These are phyloP conservation scores for Drosophila subobscura DNA, from an alignment of 1,140 invertebrate genomes.

Conservation along the genomic window DNA sequence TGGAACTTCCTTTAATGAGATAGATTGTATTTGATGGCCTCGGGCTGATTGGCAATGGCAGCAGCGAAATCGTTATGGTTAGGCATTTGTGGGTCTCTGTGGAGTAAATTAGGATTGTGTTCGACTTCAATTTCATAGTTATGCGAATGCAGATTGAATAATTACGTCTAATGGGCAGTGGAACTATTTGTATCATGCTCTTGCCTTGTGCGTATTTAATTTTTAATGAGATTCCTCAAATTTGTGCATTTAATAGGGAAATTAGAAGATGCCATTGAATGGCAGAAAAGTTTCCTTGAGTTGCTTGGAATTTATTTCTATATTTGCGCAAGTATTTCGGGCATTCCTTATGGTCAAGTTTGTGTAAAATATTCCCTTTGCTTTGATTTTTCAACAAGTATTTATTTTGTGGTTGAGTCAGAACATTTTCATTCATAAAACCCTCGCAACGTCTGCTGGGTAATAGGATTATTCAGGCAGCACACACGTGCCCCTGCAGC, in stretches of 20 bases:
- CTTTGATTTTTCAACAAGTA: conserved; percentile 27
- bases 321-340: neutral
- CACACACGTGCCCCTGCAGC: conserved; percentile 70
- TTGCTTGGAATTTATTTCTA: too few species aligned
- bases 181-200: too few species aligned
- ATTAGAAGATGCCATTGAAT: too few species aligned
- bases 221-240: too few species aligned
- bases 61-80: conserved; percentile 13
- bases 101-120: too few species aligned
- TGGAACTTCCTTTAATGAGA: conserved; percentile 22
- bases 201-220: too few species aligned
- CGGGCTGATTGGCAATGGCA: conserved; percentile 2
- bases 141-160: too few species aligned
- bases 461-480: conserved; percentile 73
- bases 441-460: conserved; percentile 48
- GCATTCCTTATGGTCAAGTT: neutral
- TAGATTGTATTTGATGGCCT: conserved; percentile 14
- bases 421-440: conserved; percentile 70
- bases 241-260: too few species aligned
- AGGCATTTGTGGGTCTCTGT: too few species aligned
- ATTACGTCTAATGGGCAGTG: too few species aligned
- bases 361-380: neutral
- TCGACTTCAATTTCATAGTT: too few species aligned
- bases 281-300: too few species aligned
- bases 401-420: conserved; percentile 16